Base-by-base conservation (phyloP, 2,888 invertebrate genomes). In the Lasioglossum morio region DNA sequence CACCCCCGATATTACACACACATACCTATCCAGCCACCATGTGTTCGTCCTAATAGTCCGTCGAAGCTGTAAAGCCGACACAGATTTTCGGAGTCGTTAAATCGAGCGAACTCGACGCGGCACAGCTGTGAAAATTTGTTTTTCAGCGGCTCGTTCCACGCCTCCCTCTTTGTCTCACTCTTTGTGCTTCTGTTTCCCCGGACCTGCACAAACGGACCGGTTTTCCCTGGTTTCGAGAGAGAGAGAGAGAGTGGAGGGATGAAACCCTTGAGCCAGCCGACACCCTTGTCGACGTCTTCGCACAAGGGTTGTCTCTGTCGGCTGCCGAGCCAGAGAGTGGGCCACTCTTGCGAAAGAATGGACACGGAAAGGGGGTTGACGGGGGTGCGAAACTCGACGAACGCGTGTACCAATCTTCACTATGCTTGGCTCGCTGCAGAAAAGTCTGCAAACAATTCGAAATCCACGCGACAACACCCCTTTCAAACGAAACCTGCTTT, bases 221-320 rank as follows among this genome's bases (percentile, higher is more conserved):
- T 86, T 89, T 85, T 81, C 88, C 84, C 78, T 76, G 81, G 81
- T 87, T 91, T 85, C 77, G 79, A 81, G 83, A 79, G 43, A 10
- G 40, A 40, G 10, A 40, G 40, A 40, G 10, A 43, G 12, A 43
- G 82, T 60, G 73, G 63, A 84, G 84, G 84, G 84, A 87, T 81
- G 92, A 92, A 92, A 92, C 93, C 94, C 93, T 93, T 92, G 91
- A 92, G 91, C 84, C 88, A 93, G 88, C 89, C 92, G 93, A 92
- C 93, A 92, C 93, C 92, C 92, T 92, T 88, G 88, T 92, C 87
- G 86, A 82, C 88, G 79, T 90, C 87, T 87, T 91, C 88, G 70
- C 81, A 86, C 88, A 81, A 88, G 87, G 89, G 90, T 89, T 88
- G 88, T 85, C 85, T 88, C 82, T 37, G 77, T 63, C 77, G 72